Base-by-base conservation (phyloP, 2,888 invertebrate genomes). In the Eilema sororculum region DNA sequence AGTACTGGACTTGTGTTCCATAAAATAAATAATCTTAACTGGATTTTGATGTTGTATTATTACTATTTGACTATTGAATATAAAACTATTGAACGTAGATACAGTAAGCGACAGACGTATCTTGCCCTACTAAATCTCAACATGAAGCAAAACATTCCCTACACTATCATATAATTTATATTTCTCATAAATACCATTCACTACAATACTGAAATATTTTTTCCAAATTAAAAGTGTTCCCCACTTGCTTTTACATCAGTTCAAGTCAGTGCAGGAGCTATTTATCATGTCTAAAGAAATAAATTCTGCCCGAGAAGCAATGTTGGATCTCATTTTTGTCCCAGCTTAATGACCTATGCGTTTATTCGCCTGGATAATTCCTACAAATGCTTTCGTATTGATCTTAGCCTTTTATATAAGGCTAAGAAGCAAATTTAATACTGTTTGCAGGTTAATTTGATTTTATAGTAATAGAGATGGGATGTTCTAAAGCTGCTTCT, bases 401-500 rank as follows among this genome's bases (percentile, higher is more conserved):
- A 67, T 63, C 33, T 16, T 16, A 58, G 46, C 57, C 28, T 65
- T 65, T 63, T 30, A 33, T 46, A 30, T 63, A 64, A 52, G 60
- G 33, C 5, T 9, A 41, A 65, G 8, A 33, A 64, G 67, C 68
- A 69, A 71, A 37, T 72, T 72, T 69, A 67, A 74, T 73, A 70
- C 68, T 63, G 62, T 81, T 81, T 68, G 65, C 9, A 72, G 71
- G 73, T 73, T 72, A 60, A 67, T 28, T 28, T 46, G 52, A 67
- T 28, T 28, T 46, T 46, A 8, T 20, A 13, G 30, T 58, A 64
- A 33, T 12, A 16, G 16, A 57, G 58, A 46, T 24, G 33, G 28
- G 52, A 12, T 59, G 28, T 28, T 30, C 16, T 22, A 57, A 52
- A 37, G 20, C 57, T 57, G 9, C n/a, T 33, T 24, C 24, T 13